phyloP scores from a whole-genome alignment of 2,797 vertebrate genomes.

The Gouania willdenowi region DNA sequence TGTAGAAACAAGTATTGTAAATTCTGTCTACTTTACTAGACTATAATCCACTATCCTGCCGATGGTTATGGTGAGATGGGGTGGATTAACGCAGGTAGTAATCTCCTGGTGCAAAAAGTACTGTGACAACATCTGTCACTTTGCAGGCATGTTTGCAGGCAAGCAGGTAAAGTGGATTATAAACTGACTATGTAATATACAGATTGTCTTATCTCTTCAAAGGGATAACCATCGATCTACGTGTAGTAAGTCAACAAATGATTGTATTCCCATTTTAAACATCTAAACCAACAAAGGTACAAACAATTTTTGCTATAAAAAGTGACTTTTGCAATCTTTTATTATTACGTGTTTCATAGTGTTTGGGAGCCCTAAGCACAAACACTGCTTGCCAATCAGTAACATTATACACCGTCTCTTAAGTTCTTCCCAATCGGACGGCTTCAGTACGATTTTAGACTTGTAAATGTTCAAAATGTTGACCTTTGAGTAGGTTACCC shows the following conservation, averaged over 20 bases:
- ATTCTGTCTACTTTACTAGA: no score
- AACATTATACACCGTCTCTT: constrained; percentile 3
- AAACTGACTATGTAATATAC: constrained; percentile 28
- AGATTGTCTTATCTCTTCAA: constrained; percentile 21
- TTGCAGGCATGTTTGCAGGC: constrained; percentile 1
- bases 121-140: no score
- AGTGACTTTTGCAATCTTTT: no score
- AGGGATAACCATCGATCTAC: constrained; percentile 1
- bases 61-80: no score
- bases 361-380: no score
- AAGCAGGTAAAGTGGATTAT: constrained; percentile 27
- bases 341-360: constrained; percentile 1
- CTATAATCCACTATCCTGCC: no score
- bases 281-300: no score
- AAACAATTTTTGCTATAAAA: no score
- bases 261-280: background rate
- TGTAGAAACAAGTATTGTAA: no score
- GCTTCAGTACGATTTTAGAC: constrained; percentile 13
- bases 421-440: constrained; percentile 19
- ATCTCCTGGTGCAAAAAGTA: no score
- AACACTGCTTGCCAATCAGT: constrained; percentile 32
- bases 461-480: constrained; percentile 36
- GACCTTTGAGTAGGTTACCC: constrained; percentile 49
- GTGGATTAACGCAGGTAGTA: no score
- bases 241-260: constrained; percentile 3